Percentiles rank a stretch among this genome's conserved stretches.
Conservation (phyloP, 1,140 invertebrate genomes). For the Trissolcus basalis region DNA sequence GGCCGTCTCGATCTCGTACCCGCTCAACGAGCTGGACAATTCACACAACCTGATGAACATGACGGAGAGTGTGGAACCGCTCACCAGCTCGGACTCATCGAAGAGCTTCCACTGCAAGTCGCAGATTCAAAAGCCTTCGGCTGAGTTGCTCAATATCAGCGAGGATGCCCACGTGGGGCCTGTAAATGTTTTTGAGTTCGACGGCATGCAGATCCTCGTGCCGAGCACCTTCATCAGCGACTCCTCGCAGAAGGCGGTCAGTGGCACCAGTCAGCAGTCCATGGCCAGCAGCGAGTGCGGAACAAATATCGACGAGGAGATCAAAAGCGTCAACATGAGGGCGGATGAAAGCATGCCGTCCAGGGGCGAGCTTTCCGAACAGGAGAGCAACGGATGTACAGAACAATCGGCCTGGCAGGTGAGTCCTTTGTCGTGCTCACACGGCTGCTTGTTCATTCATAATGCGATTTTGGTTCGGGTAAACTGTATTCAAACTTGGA, state of each 20-base stretch:
- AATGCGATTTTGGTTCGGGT: no score
- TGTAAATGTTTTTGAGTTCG: constrained; percentile 75
- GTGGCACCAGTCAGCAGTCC: constrained; percentile 74
- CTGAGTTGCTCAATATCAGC: constrained; percentile 73
- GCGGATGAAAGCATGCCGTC: constrained; percentile 90
- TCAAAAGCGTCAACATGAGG: constrained; percentile 83
- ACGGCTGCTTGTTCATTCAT: no score
- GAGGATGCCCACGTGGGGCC: constrained; percentile 75
- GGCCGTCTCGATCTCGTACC: constrained; percentile 63
- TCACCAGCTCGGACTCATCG: constrained; percentile 64
- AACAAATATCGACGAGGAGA: constrained; percentile 78
- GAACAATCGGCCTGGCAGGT: constrained; percentile 80
- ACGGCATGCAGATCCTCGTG: constrained; percentile 74
- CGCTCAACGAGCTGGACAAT: constrained; percentile 38
- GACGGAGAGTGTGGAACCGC: constrained; percentile 64
- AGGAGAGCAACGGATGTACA: constrained; percentile 87
- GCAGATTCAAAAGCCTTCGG: constrained; percentile 67
- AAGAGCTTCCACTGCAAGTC: constrained; percentile 68
- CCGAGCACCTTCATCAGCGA: constrained; percentile 75
- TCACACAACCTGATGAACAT: constrained; percentile 66
- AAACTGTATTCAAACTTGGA: no score
- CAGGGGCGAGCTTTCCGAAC: constrained; percentile 86
- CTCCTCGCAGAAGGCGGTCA: constrained; percentile 74
- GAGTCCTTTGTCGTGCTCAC: constrained; percentile 41
- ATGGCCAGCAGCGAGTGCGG: constrained; percentile 76